Evolutionary conservation across 2,797 vertebrate species (phyloP).

Genomic region (Manis pentadactyla): DNA sequence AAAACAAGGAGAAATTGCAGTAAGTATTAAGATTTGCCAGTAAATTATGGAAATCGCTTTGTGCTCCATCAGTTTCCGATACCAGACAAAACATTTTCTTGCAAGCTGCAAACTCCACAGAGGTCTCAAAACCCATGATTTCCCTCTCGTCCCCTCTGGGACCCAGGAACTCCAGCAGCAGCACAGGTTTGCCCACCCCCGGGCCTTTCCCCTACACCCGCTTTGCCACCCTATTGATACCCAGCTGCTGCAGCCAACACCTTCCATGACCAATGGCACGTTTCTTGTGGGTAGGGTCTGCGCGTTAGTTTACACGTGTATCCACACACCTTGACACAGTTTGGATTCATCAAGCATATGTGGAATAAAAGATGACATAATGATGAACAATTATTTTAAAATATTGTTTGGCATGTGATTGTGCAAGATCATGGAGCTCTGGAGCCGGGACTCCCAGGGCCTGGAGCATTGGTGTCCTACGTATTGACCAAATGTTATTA

Average conservation of each 20-base stretch:
- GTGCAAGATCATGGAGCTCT: neutral
- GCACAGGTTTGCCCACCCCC: neutral
- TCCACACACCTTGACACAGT: neutral
- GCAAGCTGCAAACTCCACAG: constrained; percentile 59
- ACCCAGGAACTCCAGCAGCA: neutral
- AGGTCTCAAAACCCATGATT: constrained; percentile 34
- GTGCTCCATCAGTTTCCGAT: neutral
- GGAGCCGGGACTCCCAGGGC: no score
- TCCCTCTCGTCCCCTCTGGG: constrained; percentile 31
- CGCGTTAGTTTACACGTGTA: neutral
- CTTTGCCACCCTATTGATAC: neutral
- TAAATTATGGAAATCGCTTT: constrained; percentile 23
- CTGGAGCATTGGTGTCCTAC: neutral
- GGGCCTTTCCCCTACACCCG: neutral
- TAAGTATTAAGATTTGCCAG: neutral
- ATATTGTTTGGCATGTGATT: neutral
- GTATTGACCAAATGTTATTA: neutral
- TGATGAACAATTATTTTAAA: neutral
- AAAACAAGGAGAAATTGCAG: neutral
- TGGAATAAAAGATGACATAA: neutral
- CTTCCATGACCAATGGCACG: neutral
- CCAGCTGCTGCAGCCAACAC: neutral
- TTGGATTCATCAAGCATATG: neutral
- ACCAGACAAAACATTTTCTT: constrained; percentile 27
- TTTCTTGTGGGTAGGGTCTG: neutral